Evolutionary conservation across 2,888 invertebrate species (phyloP).

Genomic region (Amblyjoppa proteus): DNA sequence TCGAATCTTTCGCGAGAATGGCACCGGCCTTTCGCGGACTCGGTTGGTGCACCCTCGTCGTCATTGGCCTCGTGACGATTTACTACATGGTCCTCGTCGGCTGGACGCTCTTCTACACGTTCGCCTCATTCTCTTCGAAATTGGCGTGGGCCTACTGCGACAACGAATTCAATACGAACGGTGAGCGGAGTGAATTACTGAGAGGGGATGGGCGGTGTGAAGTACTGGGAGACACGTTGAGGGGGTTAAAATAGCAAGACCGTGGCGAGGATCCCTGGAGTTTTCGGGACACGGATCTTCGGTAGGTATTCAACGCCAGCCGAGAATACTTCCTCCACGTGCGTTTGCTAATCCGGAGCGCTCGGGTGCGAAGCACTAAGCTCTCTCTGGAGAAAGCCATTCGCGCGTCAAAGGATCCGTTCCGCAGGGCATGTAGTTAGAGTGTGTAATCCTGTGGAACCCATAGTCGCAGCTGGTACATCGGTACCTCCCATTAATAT

Average conservation of each 20-base stretch:
- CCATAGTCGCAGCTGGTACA: conserved; percentile 3
- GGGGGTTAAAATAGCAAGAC: conserved; percentile 19
- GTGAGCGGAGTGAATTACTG: conserved; percentile 85
- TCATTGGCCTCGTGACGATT: conserved; percentile 90
- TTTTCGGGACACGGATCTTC: conserved; percentile 50
- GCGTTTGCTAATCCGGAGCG: conserved; percentile 40
- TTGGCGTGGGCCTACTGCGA: conserved; percentile 90
- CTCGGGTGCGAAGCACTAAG: conserved; percentile 31
- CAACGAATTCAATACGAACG: conserved; percentile 87
- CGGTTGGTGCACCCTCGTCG: conserved; percentile 89
- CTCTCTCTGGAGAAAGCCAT: conserved; percentile 51
- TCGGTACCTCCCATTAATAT: conserved; percentile 29
- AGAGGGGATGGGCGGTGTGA: conserved; percentile 83
- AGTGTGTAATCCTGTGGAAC: conserved; percentile 27
- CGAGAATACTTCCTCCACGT: conserved; percentile 32
- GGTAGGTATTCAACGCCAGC: conserved; percentile 48
- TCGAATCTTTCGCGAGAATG: conserved; percentile 88
- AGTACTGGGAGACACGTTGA: conserved; percentile 11
- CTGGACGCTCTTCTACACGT: conserved; percentile 92
- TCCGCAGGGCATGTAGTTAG: not conserved
- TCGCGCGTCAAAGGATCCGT: conserved; percentile 48
- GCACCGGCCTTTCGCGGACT: conserved; percentile 87
- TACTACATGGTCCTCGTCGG: conserved; percentile 94
- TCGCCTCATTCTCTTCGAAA: conserved; percentile 88
- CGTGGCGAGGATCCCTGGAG: conserved; percentile 33